Conservation (phyloP, 2,113 vertebrate genomes). For the Heterochromis multidens region DNA sequence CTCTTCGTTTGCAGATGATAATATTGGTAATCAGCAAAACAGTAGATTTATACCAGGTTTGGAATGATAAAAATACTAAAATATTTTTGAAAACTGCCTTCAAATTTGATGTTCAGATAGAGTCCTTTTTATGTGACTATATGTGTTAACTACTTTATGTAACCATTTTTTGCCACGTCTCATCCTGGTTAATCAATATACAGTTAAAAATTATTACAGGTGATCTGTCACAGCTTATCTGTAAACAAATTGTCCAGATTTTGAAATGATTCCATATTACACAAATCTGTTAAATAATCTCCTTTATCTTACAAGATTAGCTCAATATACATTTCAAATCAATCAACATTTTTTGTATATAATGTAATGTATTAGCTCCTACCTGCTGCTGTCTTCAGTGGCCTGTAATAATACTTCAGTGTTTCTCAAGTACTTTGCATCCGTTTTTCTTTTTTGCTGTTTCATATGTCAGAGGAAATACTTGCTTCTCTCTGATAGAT, state of each 20-base stretch:
- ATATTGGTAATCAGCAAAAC: neutral
- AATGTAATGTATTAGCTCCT: neutral
- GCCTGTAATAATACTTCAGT: neutral
- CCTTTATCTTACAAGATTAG: neutral
- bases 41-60: neutral
- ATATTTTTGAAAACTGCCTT: neutral
- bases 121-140: neutral
- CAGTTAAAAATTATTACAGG: neutral
- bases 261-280: neutral
- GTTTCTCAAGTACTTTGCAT: neutral
- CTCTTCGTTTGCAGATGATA: neutral
- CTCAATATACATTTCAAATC: neutral
- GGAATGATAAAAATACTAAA: neutral
- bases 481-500: neutral
- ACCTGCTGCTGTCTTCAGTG: slow-evolving; percentile 28
- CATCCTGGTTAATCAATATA: neutral
- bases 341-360: neutral
- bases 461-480: slow-evolving; percentile 19
- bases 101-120: neutral
- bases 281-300: neutral
- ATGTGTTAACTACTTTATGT: neutral
- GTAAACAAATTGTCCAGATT: neutral
- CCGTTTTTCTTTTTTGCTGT: neutral
- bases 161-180: neutral
- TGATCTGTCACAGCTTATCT: neutral